Evolutionary conservation across 2,113 vertebrate species (phyloP), one percentile per base, ranked within the genome.

Genomic region (Noturus placidus): DNA sequence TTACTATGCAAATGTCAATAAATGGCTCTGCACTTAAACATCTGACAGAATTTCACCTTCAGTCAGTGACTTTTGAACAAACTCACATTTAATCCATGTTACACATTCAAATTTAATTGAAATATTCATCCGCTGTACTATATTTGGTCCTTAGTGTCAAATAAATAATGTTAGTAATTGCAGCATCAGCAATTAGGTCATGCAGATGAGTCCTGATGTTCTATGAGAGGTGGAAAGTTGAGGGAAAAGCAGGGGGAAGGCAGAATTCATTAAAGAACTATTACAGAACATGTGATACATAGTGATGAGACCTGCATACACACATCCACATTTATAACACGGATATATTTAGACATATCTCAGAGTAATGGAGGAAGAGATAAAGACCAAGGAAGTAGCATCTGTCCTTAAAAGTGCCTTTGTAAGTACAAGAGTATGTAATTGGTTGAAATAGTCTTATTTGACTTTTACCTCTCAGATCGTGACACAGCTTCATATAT

Each of bases 151-250:
- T 78, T 27, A 67, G 56, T 67, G 33, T 72, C 57, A 88, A 84
- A 84, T 84, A 50, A 88, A 83, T 35, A 63, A 87, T 33, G 30
- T 42, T 69, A 38, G 69, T 83, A 87, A 83, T 83, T 78, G 82
- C 72, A 84, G 82, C 59, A 84, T 84, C 35, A 79, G 82, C 82
- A 78, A 84, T 84, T 79, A 56, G 82, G 42, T 84, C 82, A 88
- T 84, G 87, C 63, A 91, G 87, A 89, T 91, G 35, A 87, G 85
- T 59, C 9, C 30, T 50, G 35, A 86, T 82, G 38, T 82, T 46
- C 59, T 83, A 85, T 78, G 76, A 84, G 86, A 81, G 86, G 72
- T 77, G 57, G 69, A 63, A 72, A 67, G 42, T 79, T 80, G 56
- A 77, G 19, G 70, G 38, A 19, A 46, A 27, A 33, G 54, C 17